A percentile compares a stretch with the other conserved stretches of the same genome.
phyloP scores from a whole-genome alignment of 2,888 invertebrate species.

The Eustalomyia histrio region DNA sequence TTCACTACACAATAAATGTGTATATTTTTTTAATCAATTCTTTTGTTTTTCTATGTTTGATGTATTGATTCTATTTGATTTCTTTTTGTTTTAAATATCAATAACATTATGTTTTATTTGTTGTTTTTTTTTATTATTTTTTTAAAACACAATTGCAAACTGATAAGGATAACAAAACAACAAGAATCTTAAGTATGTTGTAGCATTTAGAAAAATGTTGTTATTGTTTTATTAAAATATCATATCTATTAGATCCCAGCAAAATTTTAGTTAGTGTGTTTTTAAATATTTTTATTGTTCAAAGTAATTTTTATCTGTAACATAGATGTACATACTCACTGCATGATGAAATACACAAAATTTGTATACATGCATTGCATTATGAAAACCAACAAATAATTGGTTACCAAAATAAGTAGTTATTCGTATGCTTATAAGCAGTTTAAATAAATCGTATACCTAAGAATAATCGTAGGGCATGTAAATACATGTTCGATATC shows the following conservation, averaged over 20 bases:
- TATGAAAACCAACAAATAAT: too few relatives aligned
- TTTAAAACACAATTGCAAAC: not conserved
- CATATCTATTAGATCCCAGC: not conserved
- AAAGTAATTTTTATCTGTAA: too few relatives aligned
- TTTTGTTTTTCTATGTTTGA: not conserved
- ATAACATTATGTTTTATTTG: slow-evolving; percentile 4
- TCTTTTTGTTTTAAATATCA: not conserved
- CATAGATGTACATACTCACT: too few relatives aligned
- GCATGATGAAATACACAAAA: too few relatives aligned
- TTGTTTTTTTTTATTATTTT: not conserved
- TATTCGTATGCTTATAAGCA: too few relatives aligned
- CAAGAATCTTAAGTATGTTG: not conserved
- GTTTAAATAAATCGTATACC: too few relatives aligned
- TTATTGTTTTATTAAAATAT: not conserved
- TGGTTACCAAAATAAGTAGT: too few relatives aligned
- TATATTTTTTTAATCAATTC: not conserved
- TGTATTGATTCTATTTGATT: not conserved
- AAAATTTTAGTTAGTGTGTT: too few relatives aligned
- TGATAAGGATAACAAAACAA: not conserved
- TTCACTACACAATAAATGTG: not conserved
- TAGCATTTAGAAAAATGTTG: not conserved
- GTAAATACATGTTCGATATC: too few relatives aligned
- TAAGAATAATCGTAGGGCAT: too few relatives aligned
- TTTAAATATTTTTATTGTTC: too few relatives aligned
- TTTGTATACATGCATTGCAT: too few relatives aligned